These are phyloP conservation scores for Drosophila erecta DNA, from an alignment of 1,140 invertebrate genomes.

Conservation along the genomic window DNA sequence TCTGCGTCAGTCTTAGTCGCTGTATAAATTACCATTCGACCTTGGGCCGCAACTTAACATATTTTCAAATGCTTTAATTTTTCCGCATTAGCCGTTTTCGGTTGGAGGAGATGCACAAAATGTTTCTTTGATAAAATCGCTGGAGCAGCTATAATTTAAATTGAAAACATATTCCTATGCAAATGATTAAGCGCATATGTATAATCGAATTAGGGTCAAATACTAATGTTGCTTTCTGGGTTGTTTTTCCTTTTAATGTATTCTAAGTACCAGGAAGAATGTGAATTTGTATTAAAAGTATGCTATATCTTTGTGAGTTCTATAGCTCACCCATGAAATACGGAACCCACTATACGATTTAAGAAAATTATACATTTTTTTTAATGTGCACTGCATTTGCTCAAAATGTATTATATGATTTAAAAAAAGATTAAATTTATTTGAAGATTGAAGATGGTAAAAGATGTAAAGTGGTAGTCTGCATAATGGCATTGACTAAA, in stretches of 20 bases:
- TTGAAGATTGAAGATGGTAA: no score
- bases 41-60: conserved; percentile 62
- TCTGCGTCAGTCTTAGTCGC: conserved; percentile 32
- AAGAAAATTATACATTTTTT: no score
- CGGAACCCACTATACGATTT: no score
- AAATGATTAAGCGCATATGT: conserved; percentile 12
- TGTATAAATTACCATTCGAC: conserved; percentile 76
- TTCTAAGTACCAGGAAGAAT: no score
- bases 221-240: neutral
- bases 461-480: neutral
- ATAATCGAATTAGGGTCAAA: conserved; percentile 2
- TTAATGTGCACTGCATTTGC: no score
- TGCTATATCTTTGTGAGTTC: neutral
- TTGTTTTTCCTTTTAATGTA: neutral
- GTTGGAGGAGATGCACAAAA: conserved; percentile 2
- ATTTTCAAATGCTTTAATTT: conserved; percentile 71
- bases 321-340: no score
- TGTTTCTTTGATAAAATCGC: conserved; percentile 25
- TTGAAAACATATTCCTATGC: conserved; percentile 28
- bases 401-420: neutral
- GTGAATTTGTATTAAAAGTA: neutral
- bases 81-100: conserved; percentile 1
- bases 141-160: conserved; percentile 16
- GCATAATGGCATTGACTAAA: neutral
- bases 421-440: no score